phyloP scores from a whole-genome alignment of 2,797 vertebrate genomes.

The Pseudocheirus occidentalis region DNA sequence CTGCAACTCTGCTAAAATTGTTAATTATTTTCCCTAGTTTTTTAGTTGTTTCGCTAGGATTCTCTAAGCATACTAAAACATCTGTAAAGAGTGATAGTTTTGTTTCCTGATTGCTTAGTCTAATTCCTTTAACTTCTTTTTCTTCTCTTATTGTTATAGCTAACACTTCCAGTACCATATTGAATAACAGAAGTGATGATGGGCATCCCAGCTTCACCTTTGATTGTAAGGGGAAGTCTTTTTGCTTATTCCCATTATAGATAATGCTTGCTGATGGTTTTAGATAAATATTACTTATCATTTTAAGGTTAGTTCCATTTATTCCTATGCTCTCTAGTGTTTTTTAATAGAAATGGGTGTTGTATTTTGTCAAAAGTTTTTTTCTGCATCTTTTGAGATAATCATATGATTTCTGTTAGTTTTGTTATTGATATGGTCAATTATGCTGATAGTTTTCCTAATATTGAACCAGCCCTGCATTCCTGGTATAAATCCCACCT shows the following conservation, averaged over 20 bases:
- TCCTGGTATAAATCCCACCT: background rate
- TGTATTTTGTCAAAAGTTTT: background rate
- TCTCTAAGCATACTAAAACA: background rate
- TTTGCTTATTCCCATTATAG: background rate
- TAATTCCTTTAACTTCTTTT: background rate
- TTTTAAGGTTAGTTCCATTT: background rate
- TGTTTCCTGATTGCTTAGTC: background rate
- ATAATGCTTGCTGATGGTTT: background rate
- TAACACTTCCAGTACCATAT: background rate
- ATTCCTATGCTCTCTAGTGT: background rate
- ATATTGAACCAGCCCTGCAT: background rate
- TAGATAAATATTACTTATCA: background rate
- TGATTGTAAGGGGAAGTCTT: background rate
- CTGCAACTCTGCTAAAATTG: background rate
- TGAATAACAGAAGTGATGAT: background rate
- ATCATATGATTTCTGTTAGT: background rate
- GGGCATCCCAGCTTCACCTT: background rate
- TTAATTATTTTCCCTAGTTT: background rate
- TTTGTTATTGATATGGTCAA: background rate
- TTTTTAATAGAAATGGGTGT: background rate
- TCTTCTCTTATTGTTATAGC: background rate
- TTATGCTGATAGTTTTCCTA: background rate
- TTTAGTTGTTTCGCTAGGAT: background rate
- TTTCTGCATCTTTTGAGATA: background rate
- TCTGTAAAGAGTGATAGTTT: background rate